Evolutionary conservation across 2,888 invertebrate genomes (phyloP), one percentile per base, ranked within the genome.

Genomic region (Ochropleura plecta): DNA sequence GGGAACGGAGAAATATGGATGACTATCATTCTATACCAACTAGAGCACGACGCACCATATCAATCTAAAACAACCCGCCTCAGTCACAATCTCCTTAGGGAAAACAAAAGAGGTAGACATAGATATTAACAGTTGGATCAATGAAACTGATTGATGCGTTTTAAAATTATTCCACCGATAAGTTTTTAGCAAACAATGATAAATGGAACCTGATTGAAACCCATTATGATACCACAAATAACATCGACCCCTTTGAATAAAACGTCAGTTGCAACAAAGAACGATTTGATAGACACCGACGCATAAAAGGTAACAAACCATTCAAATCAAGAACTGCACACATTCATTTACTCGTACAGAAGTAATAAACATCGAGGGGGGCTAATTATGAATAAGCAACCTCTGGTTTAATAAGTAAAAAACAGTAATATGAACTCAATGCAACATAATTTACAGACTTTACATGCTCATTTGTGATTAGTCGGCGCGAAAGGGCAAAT

Each of bases 381-480:
- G 95, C 91, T 96, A 96, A 96, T 96, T 96, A 95, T 96, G 95
- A 96, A 96, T 95, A 95, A 96, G 94, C 94, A 94, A 95, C 91
- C 91, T 90, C 88, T 80, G 85, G 88, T 89, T 85, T 91, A 94
- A 93, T 93, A 95, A 95, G 88, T 90, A 91, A 86, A 91, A 95
- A 94, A 95, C 91, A 92, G 93, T 92, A 93, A 94, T 94, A 94
- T 92, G 94, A 94, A 94, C 95, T 95, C 92, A 95, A 95, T 95
- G 95, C 93, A 95, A 95, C 94, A 95, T 96, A 96, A 96, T 96
- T 96, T 95, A 96, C 95, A 90, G 94, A 93, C 95, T 95, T 96
- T 95, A 96, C 96, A 96, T 96, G 96, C 96, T 95, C 95, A 96
- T 96, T 96, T 96, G 95, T 96, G 96, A 96, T 96, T 96, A 96